Evolutionary conservation across 2,113 vertebrate genomes (phyloP).

Genomic region (Prionailurus bengalensis): DNA sequence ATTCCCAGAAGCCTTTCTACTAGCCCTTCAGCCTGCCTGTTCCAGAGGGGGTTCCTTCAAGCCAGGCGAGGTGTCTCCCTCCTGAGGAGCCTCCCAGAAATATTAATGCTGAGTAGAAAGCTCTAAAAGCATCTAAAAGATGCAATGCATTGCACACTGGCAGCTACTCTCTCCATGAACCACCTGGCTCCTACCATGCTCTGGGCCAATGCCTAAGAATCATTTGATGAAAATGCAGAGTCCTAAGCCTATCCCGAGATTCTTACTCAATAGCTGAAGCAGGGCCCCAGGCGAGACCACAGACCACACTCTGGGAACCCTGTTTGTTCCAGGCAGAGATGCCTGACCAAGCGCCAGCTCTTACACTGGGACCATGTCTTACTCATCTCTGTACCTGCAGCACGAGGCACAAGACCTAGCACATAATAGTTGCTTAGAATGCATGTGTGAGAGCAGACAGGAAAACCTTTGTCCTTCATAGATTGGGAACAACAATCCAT

Average conservation of each 20-base stretch:
- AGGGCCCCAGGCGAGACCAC: not conserved
- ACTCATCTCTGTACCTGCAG: not conserved
- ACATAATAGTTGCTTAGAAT: not conserved
- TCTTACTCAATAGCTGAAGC: not conserved
- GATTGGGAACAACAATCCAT: not conserved
- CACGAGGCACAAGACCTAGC: not conserved
- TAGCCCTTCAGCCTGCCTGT: not conserved
- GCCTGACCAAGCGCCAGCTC: too few relatives aligned
- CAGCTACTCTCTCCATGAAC: not conserved
- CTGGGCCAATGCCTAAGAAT: not conserved
- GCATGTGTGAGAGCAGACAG: not conserved
- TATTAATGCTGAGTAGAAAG: not conserved
- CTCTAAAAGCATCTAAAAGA: not conserved
- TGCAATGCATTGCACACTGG: accelerated
- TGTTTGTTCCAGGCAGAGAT: not conserved
- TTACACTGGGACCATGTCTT: not conserved
- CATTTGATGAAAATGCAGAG: not conserved
- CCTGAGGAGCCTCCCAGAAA: not conserved
- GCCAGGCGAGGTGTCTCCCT: not conserved
- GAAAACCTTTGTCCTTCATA: not conserved
- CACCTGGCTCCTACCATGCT: not conserved
- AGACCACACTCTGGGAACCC: not conserved
- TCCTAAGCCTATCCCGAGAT: not conserved
- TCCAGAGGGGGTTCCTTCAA: not conserved
- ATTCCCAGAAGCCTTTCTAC: not conserved